Evolutionary conservation across 2,797 vertebrate genomes (phyloP), one percentile per base, ranked within the genome.

Genomic region (Allobates femoralis): DNA sequence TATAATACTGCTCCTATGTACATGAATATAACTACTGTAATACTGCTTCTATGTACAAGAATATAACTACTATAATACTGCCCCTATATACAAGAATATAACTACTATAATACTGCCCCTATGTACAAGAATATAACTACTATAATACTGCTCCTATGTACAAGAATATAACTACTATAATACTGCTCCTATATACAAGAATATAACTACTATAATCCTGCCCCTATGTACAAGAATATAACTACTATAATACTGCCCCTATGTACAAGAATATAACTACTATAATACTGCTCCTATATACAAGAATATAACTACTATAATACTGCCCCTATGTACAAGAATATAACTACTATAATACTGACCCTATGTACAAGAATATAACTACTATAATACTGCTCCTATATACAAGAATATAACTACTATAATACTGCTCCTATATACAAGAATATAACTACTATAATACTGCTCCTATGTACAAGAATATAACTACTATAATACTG

Each of bases 131-230:
- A 3, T 41, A 41, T 41, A 41, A 41, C 37, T 41, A 41, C 37
- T 41, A 58, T 58, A 58, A 58, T 58, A 58, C 55, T 58, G 23
- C 23, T 28, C 34, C 3, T 30, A 66, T 69, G 18, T 69, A 69
- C 67, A 69, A 41, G 67, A 69, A 37, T 69, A 69, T 23, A 69
- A 67, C 64, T 67, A 67, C 64, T 67, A 67, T 67, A 67, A 67
- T 34, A 67, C 64, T 67, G 64, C 32, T 32, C 30, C 64, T 66
- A 66, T 66, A 21, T 66, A 66, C 64, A 66, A 64, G 26, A 30
- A 64, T 64, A 30, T 64, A 64, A 64, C 60, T 30, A 64, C 60
- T 64, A 30, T 64, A 64, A 64, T 64, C n/a, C n/a, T n/a, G n/a
- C n/a, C n/a, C n/a, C n/a, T n/a, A n/a, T n/a, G n/a, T n/a, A n/a